A percentile compares a stretch with the other conserved stretches of the same genome.
phyloP scores from a whole-genome alignment of 2,797 vertebrate genomes.

The Siniperca obscura region DNA sequence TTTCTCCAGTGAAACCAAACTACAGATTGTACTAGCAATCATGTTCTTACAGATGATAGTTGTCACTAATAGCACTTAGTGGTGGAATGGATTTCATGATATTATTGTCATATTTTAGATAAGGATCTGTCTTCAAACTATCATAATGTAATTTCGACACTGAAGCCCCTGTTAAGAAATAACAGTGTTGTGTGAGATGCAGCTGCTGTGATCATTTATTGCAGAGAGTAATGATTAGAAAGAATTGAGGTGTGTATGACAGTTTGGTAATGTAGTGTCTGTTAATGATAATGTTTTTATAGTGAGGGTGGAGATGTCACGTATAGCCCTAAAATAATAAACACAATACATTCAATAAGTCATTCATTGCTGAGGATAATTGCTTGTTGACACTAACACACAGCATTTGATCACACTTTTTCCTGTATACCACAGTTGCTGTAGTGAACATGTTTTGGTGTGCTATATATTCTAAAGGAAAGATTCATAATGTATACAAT shows the following conservation, averaged over 20 bases:
- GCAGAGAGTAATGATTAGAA: conserved; percentile 12
- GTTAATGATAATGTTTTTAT: conserved; percentile 17
- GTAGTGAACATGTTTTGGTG: background rate
- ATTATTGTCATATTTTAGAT: conserved; percentile 11
- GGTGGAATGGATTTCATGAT: background rate
- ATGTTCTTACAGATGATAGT: background rate
- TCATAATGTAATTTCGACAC: background rate
- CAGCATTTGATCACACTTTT: background rate
- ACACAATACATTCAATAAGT: conserved; percentile 1
- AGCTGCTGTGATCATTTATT: conserved; percentile 17
- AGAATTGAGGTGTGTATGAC: background rate
- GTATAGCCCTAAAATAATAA: background rate
- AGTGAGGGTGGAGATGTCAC: background rate
- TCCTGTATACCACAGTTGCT: background rate
- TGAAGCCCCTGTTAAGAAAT: background rate
- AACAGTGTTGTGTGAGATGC: background rate
- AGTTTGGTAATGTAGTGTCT: conserved; percentile 7
- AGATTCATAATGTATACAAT: conserved; percentile 27
- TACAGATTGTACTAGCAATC: background rate
- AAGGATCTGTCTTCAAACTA: background rate
- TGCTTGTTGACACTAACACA: conserved; percentile 10
- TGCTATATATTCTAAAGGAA: conserved; percentile 20
- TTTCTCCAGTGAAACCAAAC: background rate
- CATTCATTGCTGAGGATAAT: conserved; percentile 16
- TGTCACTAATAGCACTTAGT: background rate